phyloP scores from a whole-genome alignment of 2,888 invertebrate species.

The Orchesellides sinensis region DNA sequence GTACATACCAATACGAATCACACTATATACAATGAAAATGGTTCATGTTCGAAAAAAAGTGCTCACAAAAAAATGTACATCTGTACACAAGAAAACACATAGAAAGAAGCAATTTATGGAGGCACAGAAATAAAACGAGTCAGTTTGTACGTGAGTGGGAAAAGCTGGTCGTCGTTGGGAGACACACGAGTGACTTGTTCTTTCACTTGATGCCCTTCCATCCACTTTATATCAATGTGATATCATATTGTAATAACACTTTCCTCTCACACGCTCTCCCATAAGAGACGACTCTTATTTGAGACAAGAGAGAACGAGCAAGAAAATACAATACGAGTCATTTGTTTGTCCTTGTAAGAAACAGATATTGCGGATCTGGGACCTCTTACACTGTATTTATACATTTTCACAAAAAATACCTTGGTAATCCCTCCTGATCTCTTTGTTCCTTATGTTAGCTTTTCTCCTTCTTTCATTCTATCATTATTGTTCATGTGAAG shows the following conservation, averaged over 20 bases:
- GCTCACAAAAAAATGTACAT: background rate
- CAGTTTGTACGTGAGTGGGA: slow-evolving; percentile 67
- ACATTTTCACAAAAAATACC: slow-evolving; percentile 38
- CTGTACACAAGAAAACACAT: background rate
- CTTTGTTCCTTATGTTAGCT: background rate
- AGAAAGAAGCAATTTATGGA: slow-evolving; percentile 60
- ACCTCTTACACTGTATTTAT: slow-evolving; percentile 68
- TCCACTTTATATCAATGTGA: slow-evolving; percentile 10
- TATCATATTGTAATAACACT: slow-evolving; percentile 58
- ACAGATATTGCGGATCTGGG: slow-evolving; percentile 72
- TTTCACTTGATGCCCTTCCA: background rate
- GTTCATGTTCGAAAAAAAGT: background rate
- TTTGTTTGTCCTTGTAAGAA: slow-evolving; percentile 64
- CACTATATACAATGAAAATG: background rate
- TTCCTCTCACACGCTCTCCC: slow-evolving; percentile 8
- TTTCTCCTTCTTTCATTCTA: slow-evolving; percentile 29
- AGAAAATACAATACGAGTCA: slow-evolving; percentile 59
- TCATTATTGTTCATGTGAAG: slow-evolving; percentile 47
- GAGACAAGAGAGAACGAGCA: slow-evolving; percentile 11
- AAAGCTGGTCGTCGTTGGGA: slow-evolving; percentile 49
- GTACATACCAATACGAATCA: too few relatives aligned
- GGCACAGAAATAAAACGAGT: slow-evolving; percentile 65
- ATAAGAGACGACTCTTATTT: background rate
- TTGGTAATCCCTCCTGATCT: slow-evolving; percentile 62
- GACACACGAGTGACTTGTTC: slow-evolving; percentile 48